A percentile compares a stretch with the other conserved stretches of the same genome.
Conservation (phyloP, 2,113 vertebrate genomes). For the Peromyscus polionotus region DNA sequence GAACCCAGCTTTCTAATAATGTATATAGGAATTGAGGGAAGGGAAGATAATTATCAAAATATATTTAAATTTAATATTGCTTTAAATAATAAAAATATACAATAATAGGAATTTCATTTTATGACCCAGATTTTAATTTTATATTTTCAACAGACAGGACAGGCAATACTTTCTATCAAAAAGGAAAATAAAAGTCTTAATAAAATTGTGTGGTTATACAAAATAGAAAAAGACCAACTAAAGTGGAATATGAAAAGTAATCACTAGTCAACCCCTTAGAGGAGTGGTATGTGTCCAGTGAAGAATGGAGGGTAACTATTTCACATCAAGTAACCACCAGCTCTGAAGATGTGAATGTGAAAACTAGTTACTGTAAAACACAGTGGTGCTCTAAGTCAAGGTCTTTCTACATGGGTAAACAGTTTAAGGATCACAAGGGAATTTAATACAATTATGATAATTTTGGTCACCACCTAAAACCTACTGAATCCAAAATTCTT, state of each 20-base stretch:
- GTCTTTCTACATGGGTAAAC: not conserved
- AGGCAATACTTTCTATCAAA: not conserved
- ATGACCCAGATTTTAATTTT: not conserved
- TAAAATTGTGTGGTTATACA: not conserved
- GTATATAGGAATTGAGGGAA: not conserved
- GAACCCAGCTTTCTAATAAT: not conserved
- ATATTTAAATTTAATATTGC: not conserved
- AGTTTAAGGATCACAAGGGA: not conserved
- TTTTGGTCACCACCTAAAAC: fast-evolving
- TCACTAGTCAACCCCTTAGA: not conserved
- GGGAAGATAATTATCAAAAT: not conserved
- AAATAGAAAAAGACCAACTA: not conserved
- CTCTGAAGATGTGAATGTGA: not conserved
- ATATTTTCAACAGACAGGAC: not conserved
- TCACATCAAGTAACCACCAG: not conserved
- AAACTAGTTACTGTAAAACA: not conserved
- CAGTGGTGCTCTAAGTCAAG: not conserved
- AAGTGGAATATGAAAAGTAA: no score
- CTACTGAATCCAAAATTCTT: not conserved
- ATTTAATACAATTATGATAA: not conserved
- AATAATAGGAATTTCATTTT: not conserved
- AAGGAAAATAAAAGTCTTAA: not conserved
- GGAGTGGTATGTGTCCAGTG: not conserved
- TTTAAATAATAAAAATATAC: not conserved
- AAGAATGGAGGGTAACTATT: not conserved